A percentile compares a stretch with the other conserved stretches of the same genome.
These are phyloP conservation scores for Chamaetylas fuelleborni DNA, from an alignment of 2,113 vertebrate species.

Conservation along the genomic window DNA sequence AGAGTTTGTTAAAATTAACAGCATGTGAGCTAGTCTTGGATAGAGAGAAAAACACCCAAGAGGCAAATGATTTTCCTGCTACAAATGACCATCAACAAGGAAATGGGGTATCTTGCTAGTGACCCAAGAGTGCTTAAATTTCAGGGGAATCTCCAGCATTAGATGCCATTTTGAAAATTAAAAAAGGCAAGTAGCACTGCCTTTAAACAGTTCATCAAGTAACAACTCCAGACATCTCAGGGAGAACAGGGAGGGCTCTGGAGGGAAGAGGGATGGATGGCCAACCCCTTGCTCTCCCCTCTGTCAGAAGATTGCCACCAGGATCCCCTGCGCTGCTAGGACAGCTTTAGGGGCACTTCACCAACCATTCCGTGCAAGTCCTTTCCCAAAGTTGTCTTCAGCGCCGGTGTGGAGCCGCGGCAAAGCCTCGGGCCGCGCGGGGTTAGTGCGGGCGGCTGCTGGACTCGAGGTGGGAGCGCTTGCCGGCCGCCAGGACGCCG, in stretches of 20 bases:
- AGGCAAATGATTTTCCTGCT: neutral
- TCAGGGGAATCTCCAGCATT: neutral
- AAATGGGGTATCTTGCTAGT: neutral
- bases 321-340: neutral
- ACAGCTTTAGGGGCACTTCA: neutral
- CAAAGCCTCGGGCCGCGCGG: fast-evolving
- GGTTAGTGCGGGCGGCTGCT: conserved; percentile 91
- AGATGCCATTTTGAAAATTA: neutral
- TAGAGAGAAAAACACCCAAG: neutral
- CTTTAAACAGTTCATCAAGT: neutral
- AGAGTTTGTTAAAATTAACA: neutral
- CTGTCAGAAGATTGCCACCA: neutral
- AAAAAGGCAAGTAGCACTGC: neutral
- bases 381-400: neutral
- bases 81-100: neutral
- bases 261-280: neutral
- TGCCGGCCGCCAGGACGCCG: conserved; percentile 64
- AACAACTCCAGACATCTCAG: neutral
- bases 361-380: conserved; percentile 11
- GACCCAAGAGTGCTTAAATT: neutral
- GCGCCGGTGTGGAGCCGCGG: neutral
- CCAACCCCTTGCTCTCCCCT: neutral
- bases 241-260: neutral
- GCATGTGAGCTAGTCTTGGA: neutral
- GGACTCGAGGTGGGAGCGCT: conserved; percentile 89